Conservation (phyloP, 2,888 invertebrate species). For the Geotrupes spiniger region DNA sequence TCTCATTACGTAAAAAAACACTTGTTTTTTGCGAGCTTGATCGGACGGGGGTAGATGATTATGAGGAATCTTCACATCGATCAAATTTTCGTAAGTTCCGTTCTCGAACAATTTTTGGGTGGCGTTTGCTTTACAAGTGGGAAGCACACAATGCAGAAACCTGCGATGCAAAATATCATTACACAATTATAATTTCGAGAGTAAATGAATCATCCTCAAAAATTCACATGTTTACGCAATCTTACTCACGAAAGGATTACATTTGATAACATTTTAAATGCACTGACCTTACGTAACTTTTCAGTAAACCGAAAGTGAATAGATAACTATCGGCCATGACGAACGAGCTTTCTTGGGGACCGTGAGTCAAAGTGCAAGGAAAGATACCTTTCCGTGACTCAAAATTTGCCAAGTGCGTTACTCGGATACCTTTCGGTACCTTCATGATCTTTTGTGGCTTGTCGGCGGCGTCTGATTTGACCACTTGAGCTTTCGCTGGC, state of each 20-base stretch:
- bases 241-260: no score
- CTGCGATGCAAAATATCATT: slow-evolving; percentile 27
- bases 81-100: slow-evolving; percentile 26
- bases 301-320: slow-evolving; percentile 40
- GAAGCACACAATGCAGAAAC: slow-evolving; percentile 36
- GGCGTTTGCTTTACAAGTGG: slow-evolving; percentile 35
- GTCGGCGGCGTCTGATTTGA: no score
- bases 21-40: slow-evolving; percentile 37
- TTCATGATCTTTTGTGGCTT: slow-evolving; percentile 27
- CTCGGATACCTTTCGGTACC: slow-evolving; percentile 28
- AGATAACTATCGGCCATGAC: slow-evolving; percentile 39
- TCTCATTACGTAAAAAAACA: slow-evolving; percentile 43
- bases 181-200: no score
- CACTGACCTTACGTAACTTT: slow-evolving; percentile 35
- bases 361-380: slow-evolving; percentile 28
- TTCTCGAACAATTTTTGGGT: slow-evolving; percentile 29
- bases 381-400: slow-evolving; percentile 33
- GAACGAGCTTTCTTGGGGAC: slow-evolving; percentile 35
- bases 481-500: no score
- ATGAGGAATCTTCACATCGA: slow-evolving; percentile 35
- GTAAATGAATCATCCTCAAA: no score
- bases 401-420: slow-evolving; percentile 28
- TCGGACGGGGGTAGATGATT: slow-evolving; percentile 36
- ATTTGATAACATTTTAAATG: no score
- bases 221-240: no score